Evolutionary conservation across 2,888 invertebrate genomes (phyloP).

Genomic region (Gasteruption jaculator): DNA sequence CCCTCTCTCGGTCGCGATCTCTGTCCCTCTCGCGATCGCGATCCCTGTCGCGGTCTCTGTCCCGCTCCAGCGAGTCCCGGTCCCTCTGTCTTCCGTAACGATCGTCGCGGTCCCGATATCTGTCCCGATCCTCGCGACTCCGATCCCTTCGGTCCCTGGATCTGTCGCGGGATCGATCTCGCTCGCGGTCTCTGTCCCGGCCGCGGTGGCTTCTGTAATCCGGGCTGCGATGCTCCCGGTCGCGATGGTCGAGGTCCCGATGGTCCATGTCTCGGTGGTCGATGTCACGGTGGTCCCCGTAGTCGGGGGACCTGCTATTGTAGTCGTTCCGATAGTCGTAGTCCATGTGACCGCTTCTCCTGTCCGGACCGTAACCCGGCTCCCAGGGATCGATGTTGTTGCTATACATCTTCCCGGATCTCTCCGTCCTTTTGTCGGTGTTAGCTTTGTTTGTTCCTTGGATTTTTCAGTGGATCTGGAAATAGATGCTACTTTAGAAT

Average conservation of each 20-base stretch:
- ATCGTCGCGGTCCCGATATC: constrained; percentile 41
- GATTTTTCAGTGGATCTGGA: no score
- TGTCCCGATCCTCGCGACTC: constrained; percentile 42
- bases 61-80: constrained; percentile 37
- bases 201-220: constrained; percentile 45
- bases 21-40: constrained; percentile 37
- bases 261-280: constrained; percentile 33
- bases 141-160: constrained; percentile 43
- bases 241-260: constrained; percentile 36
- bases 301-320: constrained; percentile 40
- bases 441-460: no score
- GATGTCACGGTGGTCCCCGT: constrained; percentile 30
- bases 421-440: no score
- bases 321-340: constrained; percentile 42
- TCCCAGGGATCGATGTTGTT: constrained; percentile 48
- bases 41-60: constrained; percentile 38
- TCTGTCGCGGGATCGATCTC: constrained; percentile 44
- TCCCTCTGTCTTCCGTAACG: constrained; percentile 35
- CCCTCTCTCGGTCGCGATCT: constrained; percentile 37
- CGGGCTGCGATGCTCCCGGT: constrained; percentile 39
- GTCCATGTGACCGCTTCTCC: constrained; percentile 32
- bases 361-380: constrained; percentile 45
- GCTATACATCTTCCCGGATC: constrained; percentile 44
- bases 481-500: no score
- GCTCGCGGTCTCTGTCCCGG: constrained; percentile 42